Evolutionary conservation across 1,140 invertebrate species (phyloP), one percentile per base, ranked within the genome.

Genomic region (Pachypeltis micranthus): DNA sequence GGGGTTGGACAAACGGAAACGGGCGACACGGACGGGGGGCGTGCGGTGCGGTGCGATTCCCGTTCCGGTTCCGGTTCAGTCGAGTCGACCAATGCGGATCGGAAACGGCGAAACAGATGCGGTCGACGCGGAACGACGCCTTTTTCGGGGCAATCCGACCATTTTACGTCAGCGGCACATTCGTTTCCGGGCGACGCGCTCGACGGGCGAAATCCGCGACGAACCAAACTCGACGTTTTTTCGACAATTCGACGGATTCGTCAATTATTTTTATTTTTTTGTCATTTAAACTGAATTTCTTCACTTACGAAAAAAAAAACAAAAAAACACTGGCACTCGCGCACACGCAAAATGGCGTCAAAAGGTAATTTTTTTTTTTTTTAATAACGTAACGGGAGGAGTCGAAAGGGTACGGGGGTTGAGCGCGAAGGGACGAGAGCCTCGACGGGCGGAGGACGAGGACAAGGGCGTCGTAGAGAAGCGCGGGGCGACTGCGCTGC

Each of bases 261-360:
- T n/a, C n/a, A n/a, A n/a, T n/a, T n/a, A n/a, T n/a, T n/a, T n/a
- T n/a, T n/a, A n/a, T n/a, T n/a, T n/a, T n/a, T n/a, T n/a, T n/a
- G n/a, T n/a, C n/a, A n/a, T n/a, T n/a, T n/a, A n/a, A n/a, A n/a
- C n/a, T n/a, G n/a, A n/a, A n/a, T n/a, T n/a, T n/a, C n/a, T n/a
- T n/a, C n/a, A n/a, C n/a, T n/a, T n/a, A n/a, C n/a, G n/a, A n/a
- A n/a, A n/a, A n/a, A n/a, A n/a, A n/a, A n/a, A n/a, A n/a, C n/a
- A n/a, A n/a, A n/a, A 39, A 51, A 51, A 51, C 47, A 51, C 47
- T 10, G 31, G 31, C 47, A 51, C 47, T 51, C 47, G 23, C 47
- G 47, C 47, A 51, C n/a, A n/a, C 47, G 47, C 47, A 51, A 51
- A 51, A 51, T 51, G 47, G 47, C 47, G 47, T 51, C 47, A 21